These are phyloP conservation scores for Trissonchulus sp. DNA, from an alignment of 2,888 invertebrate species.

Conservation along the genomic window DNA sequence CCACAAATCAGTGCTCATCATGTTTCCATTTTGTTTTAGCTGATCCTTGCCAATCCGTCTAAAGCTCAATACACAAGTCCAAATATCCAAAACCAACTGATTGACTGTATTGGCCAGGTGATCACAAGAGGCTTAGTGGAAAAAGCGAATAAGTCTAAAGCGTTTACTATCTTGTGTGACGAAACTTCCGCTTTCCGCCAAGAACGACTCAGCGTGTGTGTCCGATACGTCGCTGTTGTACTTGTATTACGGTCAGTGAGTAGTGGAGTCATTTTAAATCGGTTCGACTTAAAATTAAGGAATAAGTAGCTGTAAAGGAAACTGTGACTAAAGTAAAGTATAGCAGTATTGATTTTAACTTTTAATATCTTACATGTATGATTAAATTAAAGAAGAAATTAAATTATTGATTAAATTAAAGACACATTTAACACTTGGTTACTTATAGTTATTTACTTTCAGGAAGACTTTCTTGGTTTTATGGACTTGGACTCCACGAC, in stretches of 20 bases:
- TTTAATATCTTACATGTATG: too few relatives aligned
- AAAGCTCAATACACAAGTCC: slow-evolving; percentile 17
- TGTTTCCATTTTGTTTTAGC: neutral
- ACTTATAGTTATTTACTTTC: too few relatives aligned
- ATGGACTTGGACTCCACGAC: neutral
- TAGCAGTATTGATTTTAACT: too few relatives aligned
- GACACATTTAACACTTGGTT: too few relatives aligned
- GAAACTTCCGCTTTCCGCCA: slow-evolving; percentile 9
- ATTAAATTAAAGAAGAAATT: too few relatives aligned
- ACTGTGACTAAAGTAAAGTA: too few relatives aligned
- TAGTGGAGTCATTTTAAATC: too few relatives aligned
- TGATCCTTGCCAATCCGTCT: neutral
- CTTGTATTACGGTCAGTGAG: too few relatives aligned
- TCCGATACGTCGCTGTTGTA: slow-evolving; percentile 19
- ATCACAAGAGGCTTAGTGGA: neutral
- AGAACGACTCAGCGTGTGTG: neutral
- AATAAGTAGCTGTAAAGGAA: too few relatives aligned
- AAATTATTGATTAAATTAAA: too few relatives aligned
- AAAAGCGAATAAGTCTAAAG: neutral
- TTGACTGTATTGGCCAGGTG: neutral
- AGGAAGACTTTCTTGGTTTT: slow-evolving; percentile 27
- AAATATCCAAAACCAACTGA: slow-evolving; percentile 22
- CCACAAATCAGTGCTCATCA: neutral
- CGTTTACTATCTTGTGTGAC: slow-evolving; percentile 5
- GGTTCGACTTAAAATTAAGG: too few relatives aligned